These are phyloP conservation scores for Pteria penguin DNA, from an alignment of 2,888 invertebrate genomes.

Conservation along the genomic window DNA sequence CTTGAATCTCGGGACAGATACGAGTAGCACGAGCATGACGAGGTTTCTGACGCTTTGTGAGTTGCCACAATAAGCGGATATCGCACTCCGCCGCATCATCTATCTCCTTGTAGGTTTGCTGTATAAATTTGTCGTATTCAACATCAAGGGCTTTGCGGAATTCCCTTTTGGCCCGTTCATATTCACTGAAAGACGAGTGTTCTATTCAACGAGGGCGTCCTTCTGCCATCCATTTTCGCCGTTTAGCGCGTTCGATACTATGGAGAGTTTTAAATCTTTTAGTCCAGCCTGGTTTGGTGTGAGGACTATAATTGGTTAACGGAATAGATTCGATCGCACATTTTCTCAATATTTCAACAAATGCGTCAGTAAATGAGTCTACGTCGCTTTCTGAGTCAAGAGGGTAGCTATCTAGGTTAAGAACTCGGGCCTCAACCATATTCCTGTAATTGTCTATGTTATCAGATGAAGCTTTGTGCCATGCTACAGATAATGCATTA, in stretches of 20 bases:
- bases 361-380: too few species aligned
- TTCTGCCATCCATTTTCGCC: constrained; percentile 18
- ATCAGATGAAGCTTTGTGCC: too few species aligned
- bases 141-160: constrained; percentile 14
- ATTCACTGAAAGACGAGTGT: constrained; percentile 7
- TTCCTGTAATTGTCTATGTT: too few species aligned
- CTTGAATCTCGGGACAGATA: background rate
- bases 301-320: background rate
- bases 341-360: too few species aligned
- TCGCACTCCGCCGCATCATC: too few species aligned
- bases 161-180: constrained; percentile 20
- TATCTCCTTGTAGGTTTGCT: constrained; percentile 2
- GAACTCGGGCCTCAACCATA: too few species aligned
- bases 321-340: background rate
- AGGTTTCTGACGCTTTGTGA: background rate
- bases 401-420: too few species aligned
- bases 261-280: background rate
- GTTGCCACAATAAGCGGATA: constrained; percentile 6
- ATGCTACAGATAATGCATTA: too few species aligned
- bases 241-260: background rate
- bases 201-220: constrained; percentile 23
- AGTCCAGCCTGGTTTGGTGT: constrained; percentile 4
- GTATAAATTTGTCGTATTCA: background rate
- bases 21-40: too few species aligned
- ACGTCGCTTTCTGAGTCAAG: too few species aligned